Evolutionary conservation across 2,888 invertebrate genomes (phyloP).

Genomic region (Eutolmus rufibarbis): DNA sequence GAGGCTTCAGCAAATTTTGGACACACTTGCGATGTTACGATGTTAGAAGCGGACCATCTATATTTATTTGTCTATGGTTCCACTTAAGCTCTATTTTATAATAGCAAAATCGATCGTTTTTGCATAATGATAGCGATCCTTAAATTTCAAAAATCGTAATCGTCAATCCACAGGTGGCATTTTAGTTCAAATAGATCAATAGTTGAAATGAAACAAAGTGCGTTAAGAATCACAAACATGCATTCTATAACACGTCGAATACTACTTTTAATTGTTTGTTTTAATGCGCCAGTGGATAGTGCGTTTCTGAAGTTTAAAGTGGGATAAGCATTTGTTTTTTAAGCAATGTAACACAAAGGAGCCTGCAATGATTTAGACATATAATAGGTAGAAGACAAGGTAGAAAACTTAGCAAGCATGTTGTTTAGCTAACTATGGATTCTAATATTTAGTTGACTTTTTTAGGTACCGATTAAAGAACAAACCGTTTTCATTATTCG

Average conservation of each 20-base stretch:
- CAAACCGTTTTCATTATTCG: constrained; percentile 28
- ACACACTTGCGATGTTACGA: too few relatives aligned
- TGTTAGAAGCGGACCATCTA: too few relatives aligned
- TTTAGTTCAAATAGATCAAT: not conserved
- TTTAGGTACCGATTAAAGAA: not conserved
- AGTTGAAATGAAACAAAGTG: not conserved
- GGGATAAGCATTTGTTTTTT: not conserved
- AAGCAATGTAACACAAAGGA: not conserved
- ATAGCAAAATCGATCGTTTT: too few relatives aligned
- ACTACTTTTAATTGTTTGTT: not conserved
- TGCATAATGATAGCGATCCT: too few relatives aligned
- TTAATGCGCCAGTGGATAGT: not conserved
- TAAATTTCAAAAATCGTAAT: too few relatives aligned
- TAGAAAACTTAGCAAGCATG: not conserved
- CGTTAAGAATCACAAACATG: not conserved
- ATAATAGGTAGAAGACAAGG: too few relatives aligned
- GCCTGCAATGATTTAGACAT: not conserved
- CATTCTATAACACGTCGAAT: not conserved
- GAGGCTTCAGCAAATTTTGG: too few relatives aligned
- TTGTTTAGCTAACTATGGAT: not conserved
- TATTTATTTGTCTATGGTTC: too few relatives aligned
- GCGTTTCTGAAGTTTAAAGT: not conserved
- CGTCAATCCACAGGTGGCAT: not conserved
- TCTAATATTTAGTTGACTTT: not conserved
- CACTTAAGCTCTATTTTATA: too few relatives aligned